Evolutionary conservation across 2,888 invertebrate species (phyloP).

Genomic region (Macrostomum cliftonense): DNA sequence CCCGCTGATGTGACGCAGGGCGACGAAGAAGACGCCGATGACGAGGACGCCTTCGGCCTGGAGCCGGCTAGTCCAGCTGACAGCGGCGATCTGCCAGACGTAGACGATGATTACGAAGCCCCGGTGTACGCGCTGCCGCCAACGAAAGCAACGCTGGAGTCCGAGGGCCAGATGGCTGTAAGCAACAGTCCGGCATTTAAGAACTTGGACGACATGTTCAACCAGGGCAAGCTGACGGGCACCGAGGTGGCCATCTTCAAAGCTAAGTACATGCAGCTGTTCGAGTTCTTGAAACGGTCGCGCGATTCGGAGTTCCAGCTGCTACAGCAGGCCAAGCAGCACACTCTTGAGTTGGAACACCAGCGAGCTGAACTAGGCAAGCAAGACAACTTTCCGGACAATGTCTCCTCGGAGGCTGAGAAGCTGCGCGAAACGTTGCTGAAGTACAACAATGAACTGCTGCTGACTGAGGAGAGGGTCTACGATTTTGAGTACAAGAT

Average conservation of each 20-base stretch:
- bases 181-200: conserved; percentile 36
- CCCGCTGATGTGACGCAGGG: no score
- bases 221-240: conserved; percentile 32
- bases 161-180: conserved; percentile 34
- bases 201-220: conserved; percentile 33
- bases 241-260: conserved; percentile 34
- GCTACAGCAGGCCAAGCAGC: conserved; percentile 27
- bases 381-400: conserved; percentile 34
- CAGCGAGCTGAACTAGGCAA: conserved; percentile 28
- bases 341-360: conserved; percentile 21
- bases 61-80: no score
- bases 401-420: conserved; percentile 29
- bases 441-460: conserved; percentile 30
- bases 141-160: conserved; percentile 23
- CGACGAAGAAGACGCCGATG: no score
- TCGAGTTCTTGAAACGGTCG: conserved; percentile 31
- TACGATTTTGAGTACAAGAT: conserved; percentile 35
- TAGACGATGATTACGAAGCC: conserved; percentile 18
- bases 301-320: conserved; percentile 28
- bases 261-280: conserved; percentile 35
- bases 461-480: conserved; percentile 29
- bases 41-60: no score
- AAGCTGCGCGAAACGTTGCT: conserved; percentile 31
- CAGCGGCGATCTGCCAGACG: neutral
- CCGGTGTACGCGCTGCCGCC: conserved; percentile 32